Evolutionary conservation across 92 coral and sea anemone genomes (phyloP), one percentile per base, ranked within the genome.

Genomic region (Zoanthus sociatus): DNA sequence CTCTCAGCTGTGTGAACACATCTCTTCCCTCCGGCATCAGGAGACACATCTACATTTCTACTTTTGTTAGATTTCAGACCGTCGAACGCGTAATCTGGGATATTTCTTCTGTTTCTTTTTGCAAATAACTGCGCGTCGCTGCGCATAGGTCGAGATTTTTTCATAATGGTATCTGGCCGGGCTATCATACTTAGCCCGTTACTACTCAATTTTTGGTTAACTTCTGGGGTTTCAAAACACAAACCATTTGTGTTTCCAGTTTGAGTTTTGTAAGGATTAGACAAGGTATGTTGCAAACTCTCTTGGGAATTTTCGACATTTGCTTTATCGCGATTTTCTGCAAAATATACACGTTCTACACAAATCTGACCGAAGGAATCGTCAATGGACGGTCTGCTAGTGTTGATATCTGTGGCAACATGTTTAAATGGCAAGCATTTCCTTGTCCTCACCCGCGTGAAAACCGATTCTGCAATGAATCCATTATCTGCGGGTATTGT

Each of bases 261-360:
- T 66, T 70, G 63, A n/a, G 47, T 64, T 46, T 31, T 26, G 58
- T 20, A 20, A 8, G 12, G 17, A 46, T 20, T 2, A 32, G 42
- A 1, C 83, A 4, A 8, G 31, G 30, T 64, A 42, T 67, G 17
- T 7, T 46, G 42, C 3, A 79, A 11, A 10, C 11, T 81, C 85
- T 60, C 85, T 20, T 26, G 45, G 73, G 85, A 66, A 3, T 67
- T 64, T 12, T 44, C 42, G 13, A 4, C 17, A 6, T 21, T 64
- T 17, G 45, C 9, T 45, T 81, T 21, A 33, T n/a, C n/a, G 21
- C 66, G 73, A 14, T 64, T 42, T 14, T 58, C 75, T 13, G 85
- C 85, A 48, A 81, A 81, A 26, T 81, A 81, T 46, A 81, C 76
- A 0, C 85, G 45, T 47, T 81, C 85, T 54, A 81, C 85, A 81